A percentile compares a stretch with the other conserved stretches of the same genome.
Conservation (phyloP, 2,113 vertebrate species). For the Mungos mungo region DNA sequence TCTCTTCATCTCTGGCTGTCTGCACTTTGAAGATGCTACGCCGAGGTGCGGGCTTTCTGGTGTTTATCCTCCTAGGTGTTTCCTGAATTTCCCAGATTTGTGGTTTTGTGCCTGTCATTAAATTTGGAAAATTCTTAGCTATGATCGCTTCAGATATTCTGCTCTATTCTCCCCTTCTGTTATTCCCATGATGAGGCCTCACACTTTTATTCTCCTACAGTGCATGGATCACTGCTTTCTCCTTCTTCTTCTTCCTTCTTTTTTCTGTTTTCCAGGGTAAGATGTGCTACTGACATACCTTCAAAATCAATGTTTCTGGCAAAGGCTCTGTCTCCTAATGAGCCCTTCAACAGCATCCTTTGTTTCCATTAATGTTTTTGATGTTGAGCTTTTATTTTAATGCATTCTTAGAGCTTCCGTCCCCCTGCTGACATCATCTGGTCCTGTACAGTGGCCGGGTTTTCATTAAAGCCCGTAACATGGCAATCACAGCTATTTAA, state of each 20-base stretch:
- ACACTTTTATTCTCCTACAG: too few species aligned
- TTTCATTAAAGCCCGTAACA: neutral
- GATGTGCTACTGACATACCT: neutral
- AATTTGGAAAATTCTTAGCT: neutral
- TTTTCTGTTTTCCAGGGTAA: neutral
- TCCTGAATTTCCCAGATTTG: too few species aligned
- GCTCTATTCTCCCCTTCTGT: neutral
- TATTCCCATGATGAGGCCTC: too few species aligned
- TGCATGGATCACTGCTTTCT: neutral
- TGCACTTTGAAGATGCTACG: fast-evolving
- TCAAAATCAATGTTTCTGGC: neutral
- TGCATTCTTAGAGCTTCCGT: fast-evolving
- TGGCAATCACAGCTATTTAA: neutral
- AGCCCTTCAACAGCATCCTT: neutral
- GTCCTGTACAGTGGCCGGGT: fast-evolving
- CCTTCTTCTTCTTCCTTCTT: too few species aligned
- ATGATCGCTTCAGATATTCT: neutral
- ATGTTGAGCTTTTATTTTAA: neutral
- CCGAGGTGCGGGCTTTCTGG: neutral
- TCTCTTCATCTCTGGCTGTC: neutral
- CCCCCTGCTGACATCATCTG: neutral
- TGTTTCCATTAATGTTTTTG: too few species aligned
- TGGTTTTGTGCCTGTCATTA: neutral
- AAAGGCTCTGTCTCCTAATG: neutral
- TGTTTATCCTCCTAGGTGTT: neutral